These are phyloP conservation scores for Bolborhynchus lineola DNA, from an alignment of 2,113 vertebrate species.

Conservation along the genomic window DNA sequence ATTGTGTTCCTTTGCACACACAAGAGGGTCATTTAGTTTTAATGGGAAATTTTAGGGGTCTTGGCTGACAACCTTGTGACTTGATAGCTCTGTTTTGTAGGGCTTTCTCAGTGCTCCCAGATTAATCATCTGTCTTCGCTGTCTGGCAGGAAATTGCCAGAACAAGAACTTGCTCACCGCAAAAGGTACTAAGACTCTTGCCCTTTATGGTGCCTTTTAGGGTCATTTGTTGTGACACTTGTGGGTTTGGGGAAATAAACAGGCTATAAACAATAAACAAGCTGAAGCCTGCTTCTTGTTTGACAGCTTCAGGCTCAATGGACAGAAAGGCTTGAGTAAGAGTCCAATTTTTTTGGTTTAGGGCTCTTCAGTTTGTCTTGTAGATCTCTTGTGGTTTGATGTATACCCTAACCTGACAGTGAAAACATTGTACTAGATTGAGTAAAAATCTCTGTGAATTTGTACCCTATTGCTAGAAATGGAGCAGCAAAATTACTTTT, in stretches of 20 bases:
- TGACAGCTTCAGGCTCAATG: neutral
- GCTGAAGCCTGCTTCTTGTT: neutral
- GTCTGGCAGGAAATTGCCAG: constrained; percentile 1
- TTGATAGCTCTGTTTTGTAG: neutral
- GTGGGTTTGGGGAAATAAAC: neutral
- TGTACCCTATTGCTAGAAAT: neutral
- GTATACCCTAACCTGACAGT: constrained; percentile 5
- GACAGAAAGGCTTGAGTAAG: neutral
- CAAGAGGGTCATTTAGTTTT: neutral
- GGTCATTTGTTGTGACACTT: constrained; percentile 21
- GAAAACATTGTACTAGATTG: neutral
- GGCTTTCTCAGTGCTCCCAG: neutral
- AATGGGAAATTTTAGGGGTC: constrained; percentile 6
- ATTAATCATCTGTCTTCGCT: constrained; percentile 17
- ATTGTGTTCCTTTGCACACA: neutral
- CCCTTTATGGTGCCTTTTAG: constrained; percentile 24
- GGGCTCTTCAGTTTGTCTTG: constrained; percentile 14
- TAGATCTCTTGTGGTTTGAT: constrained; percentile 14
- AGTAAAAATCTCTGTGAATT: constrained; percentile 13
- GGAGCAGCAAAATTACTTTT: constrained; percentile 7
- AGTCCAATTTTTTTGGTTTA: neutral
- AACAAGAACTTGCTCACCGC: constrained; percentile 7
- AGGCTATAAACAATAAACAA: constrained; percentile 22
- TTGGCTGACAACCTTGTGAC: neutral
- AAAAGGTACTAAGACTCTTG: neutral